phyloP scores from a whole-genome alignment of 2,113 vertebrate genomes.

The Pterocles burchelli region DNA sequence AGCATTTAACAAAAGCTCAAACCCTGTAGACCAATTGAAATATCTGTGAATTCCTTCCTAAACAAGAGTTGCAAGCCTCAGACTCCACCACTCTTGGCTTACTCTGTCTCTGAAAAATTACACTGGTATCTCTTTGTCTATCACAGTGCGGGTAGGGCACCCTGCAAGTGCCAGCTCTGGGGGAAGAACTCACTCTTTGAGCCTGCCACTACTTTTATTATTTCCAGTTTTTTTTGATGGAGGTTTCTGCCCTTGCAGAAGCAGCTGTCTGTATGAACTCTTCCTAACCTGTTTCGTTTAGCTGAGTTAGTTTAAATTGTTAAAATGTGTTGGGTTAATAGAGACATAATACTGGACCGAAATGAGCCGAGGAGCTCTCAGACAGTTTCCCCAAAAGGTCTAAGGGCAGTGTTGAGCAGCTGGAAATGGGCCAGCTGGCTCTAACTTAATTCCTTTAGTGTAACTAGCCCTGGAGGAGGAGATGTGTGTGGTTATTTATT shows the following conservation, averaged over 20 bases:
- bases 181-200: background rate
- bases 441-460: background rate
- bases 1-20: background rate
- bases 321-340: background rate
- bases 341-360: background rate
- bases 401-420: background rate
- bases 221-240: background rate
- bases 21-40: background rate
- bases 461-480: background rate
- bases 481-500: background rate
- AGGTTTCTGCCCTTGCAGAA: background rate
- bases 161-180: background rate
- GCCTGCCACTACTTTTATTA: background rate
- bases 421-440: conserved; percentile 18
- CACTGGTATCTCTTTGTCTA: background rate
- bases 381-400: conserved; percentile 17
- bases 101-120: background rate
- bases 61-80: background rate
- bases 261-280: conserved; percentile 1
- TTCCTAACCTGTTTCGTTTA: conserved; percentile 22
- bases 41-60: background rate
- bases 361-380: background rate
- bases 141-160: background rate
- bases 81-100: background rate
- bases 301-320: background rate